Evolutionary conservation across 2,888 invertebrate species (phyloP).

Genomic region (Hoplodrina blanda): DNA sequence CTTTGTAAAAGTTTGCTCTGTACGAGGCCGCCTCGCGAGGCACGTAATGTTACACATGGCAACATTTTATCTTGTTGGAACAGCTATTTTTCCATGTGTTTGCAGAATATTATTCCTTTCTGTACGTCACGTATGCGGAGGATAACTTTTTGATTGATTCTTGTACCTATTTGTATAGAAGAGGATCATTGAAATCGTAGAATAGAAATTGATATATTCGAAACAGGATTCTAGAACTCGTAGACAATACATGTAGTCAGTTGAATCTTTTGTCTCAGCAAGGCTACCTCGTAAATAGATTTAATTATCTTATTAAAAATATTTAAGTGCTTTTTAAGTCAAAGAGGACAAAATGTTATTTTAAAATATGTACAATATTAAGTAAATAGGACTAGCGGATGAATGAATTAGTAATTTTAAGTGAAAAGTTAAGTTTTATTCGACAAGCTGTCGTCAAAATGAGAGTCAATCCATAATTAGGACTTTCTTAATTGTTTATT

Average conservation of each 20-base stretch:
- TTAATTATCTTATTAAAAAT: constrained; percentile 59
- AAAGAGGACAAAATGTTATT: constrained; percentile 70
- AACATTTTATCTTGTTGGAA: constrained; percentile 38
- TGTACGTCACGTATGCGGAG: constrained; percentile 10
- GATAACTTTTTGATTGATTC: constrained; percentile 28
- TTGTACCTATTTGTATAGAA: constrained; percentile 19
- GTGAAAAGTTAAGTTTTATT: constrained; percentile 55
- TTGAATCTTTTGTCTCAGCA: background rate
- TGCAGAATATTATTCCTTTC: constrained; percentile 15
- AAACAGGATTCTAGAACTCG: background rate
- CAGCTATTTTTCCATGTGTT: constrained; percentile 27
- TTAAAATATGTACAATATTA: constrained; percentile 63
- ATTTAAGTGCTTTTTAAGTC: constrained; percentile 63
- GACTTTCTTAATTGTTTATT: constrained; percentile 11
- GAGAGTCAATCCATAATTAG: constrained; percentile 2
- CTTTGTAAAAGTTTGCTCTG: constrained; percentile 59
- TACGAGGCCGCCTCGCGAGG: constrained; percentile 41
- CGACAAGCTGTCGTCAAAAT: constrained; percentile 38
- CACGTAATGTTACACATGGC: constrained; percentile 19
- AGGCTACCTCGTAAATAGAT: constrained; percentile 39
- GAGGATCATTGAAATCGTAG: background rate
- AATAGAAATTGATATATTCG: constrained; percentile 12
- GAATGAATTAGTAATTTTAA: constrained; percentile 66
- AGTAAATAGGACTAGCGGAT: constrained; percentile 74
- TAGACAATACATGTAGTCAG: background rate